Base-by-base conservation (phyloP, 2,888 invertebrate species). In the Tinea pellionella region DNA sequence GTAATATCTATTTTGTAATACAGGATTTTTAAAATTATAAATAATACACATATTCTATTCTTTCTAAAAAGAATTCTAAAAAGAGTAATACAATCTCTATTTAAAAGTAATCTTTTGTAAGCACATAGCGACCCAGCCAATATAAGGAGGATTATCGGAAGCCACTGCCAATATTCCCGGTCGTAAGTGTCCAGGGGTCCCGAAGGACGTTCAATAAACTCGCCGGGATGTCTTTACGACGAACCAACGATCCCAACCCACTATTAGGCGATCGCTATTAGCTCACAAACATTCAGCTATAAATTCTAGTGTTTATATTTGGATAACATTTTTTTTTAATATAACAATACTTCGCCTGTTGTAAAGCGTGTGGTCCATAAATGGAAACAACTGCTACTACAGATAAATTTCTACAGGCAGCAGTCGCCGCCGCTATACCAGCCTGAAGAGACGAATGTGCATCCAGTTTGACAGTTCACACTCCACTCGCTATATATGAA, bases 181-280 rank as follows among this genome's bases (percentile, higher is more conserved):
- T 57, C 57, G 57, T 57, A 57, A 57, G 57, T 29, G 57, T n/a
- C 32, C 32, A 30, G 32, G 55, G 55, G 32, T 65, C 60, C 30
- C 61, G 51, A 60, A 56, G 59, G 62, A 42, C 60, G 62, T 63
- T 61, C 67, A 66, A 67, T 67, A 68, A 65, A 66, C 64, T 65
- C 64, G 65, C 66, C 64, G 71, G 74, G 75, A 73, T 72, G 70
- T 71, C 72, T 78, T 78, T 78, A 78, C 74, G 78, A 75, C 70
- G 65, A 72, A 66, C 71, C 77, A 74, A 78, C 79, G 78, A 76
- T 72, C 74, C 68, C 67, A 63, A 19, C 63, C 64, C 63, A 67
- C 70, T 71, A 70, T 70, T 71, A 72, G 77, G 71, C 75, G 77
- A 81, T 81, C 78, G 77, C 67, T 24, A 73, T 74, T 74, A 73